Evolutionary conservation across 2,113 vertebrate species (phyloP).

Genomic region (Polypterus bichir): DNA sequence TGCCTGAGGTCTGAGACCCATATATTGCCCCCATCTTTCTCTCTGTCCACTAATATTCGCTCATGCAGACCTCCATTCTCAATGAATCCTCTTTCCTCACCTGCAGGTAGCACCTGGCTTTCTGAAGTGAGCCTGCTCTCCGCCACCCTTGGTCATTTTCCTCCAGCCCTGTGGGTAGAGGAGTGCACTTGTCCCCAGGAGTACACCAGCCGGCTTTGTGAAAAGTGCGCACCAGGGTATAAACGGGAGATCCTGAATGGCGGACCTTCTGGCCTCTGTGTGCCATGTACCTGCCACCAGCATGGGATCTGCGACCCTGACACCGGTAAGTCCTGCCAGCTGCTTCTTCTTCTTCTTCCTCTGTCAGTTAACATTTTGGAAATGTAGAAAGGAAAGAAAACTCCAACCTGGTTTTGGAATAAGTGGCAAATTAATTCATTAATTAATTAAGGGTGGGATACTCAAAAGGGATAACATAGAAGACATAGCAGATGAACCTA

Average conservation of each 20-base stretch:
- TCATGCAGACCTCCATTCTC: no score
- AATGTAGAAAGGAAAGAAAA: no score
- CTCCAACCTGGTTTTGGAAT: no score
- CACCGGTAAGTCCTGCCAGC: slow-evolving; percentile 50
- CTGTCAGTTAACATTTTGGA: no score
- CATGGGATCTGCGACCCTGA: slow-evolving; percentile 72
- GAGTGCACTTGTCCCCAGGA: slow-evolving; percentile 63
- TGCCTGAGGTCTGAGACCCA: background rate
- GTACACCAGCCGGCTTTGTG: slow-evolving; percentile 69
- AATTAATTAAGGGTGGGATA: no score
- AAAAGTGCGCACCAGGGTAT: slow-evolving; percentile 64
- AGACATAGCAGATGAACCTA: no score
- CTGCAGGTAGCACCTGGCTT: slow-evolving; percentile 56
- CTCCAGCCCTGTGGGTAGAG: slow-evolving; percentile 66
- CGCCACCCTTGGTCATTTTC: slow-evolving; percentile 27
- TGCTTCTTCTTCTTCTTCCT: slow-evolving; percentile 5
- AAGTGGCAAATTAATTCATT: no score
- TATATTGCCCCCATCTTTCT: background rate
- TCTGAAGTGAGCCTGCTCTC: slow-evolving; percentile 52
- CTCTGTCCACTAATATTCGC: background rate
- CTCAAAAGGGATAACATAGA: no score
- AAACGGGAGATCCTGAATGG: slow-evolving; percentile 48
- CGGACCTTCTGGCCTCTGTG: slow-evolving; percentile 47
- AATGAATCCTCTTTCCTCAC: background rate
- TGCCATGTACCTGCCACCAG: slow-evolving; percentile 74